Percentiles rank a stretch among this genome's conserved stretches.
Evolutionary conservation across 2,113 vertebrate genomes (phyloP).

Genomic region (Lanius collurio): DNA sequence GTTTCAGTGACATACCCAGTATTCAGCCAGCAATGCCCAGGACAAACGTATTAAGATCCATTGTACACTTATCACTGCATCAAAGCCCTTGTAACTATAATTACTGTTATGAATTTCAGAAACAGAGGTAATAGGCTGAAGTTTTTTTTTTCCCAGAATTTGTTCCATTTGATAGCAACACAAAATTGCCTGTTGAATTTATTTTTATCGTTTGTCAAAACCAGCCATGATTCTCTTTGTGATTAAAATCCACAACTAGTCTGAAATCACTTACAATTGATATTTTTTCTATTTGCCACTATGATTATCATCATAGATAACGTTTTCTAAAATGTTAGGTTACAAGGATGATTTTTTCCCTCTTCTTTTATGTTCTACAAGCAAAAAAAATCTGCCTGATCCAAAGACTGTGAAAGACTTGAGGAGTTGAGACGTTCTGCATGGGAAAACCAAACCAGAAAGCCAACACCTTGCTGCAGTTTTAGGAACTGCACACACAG

Average conservation of each 20-base stretch:
- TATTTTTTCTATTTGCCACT: background rate
- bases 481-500: background rate
- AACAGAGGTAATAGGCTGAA: background rate
- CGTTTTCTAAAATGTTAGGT: no score
- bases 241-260: background rate
- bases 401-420: background rate
- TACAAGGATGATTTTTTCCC: rapidly evolving
- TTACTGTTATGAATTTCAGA: background rate
- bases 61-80: background rate
- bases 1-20: background rate
- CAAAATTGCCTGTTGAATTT: background rate
- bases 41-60: background rate
- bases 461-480: background rate
- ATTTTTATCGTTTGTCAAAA: background rate
- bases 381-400: background rate
- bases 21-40: background rate
- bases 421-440: background rate
- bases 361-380: background rate
- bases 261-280: background rate
- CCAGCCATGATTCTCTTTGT: background rate
- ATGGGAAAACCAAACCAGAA: background rate
- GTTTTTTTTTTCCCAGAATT: background rate
- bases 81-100: background rate
- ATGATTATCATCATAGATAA: background rate
- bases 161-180: background rate